Conservation (phyloP, 2,888 invertebrate genomes). For the Eupithecia dodoneata region DNA sequence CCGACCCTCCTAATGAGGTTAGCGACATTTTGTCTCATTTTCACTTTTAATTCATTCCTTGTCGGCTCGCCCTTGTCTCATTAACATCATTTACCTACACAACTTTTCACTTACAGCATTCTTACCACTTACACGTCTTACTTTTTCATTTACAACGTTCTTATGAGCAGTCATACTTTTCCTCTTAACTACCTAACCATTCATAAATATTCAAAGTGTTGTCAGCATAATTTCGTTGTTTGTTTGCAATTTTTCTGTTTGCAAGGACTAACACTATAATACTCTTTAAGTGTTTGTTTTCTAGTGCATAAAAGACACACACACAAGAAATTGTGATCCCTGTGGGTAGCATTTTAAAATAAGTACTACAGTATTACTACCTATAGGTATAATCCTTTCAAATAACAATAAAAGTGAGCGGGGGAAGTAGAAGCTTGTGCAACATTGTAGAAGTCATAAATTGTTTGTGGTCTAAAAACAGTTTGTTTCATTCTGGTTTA, state of each 20-base stretch:
- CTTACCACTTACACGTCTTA: conserved; percentile 4
- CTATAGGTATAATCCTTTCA: background rate
- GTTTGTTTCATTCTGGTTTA: background rate
- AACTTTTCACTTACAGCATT: conserved; percentile 28
- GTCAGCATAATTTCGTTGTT: background rate
- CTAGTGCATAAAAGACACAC: background rate
- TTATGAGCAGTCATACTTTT: background rate
- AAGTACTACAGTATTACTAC: background rate
- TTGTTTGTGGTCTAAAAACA: background rate
- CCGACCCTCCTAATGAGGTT: conserved; percentile 22
- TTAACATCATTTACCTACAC: conserved; percentile 31
- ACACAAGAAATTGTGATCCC: background rate
- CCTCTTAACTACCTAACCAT: background rate
- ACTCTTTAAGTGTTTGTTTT: background rate
- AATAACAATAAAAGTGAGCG: background rate
- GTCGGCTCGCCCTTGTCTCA: conserved; percentile 23
- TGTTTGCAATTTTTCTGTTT: background rate
- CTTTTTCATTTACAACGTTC: background rate
- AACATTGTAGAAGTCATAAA: conserved; percentile 5
- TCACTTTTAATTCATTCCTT: conserved; percentile 28
- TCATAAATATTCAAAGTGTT: background rate
- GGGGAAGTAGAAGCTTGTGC: background rate
- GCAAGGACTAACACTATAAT: background rate
- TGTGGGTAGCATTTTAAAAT: background rate
- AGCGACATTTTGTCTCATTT: conserved; percentile 28